Conservation (phyloP, 2,888 invertebrate species). For the Smittia sp. region DNA sequence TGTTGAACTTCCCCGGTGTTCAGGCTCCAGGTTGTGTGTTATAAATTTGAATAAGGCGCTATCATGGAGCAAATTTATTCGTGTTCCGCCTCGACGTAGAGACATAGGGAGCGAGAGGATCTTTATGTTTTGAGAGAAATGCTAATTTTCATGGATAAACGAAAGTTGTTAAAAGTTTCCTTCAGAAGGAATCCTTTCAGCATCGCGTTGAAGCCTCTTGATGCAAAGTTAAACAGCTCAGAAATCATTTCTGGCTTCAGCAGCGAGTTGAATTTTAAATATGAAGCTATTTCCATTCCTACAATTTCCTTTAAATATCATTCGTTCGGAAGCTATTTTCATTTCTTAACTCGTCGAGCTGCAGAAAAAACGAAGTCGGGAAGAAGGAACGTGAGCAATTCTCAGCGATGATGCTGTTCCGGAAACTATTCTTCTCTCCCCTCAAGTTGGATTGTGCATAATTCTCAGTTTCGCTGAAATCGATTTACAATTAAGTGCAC, state of each 20-base stretch:
- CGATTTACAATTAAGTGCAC: slow-evolving; percentile 39
- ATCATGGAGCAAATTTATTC: slow-evolving; percentile 29
- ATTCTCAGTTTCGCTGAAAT: not conserved
- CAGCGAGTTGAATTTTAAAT: not conserved
- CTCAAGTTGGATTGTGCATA: slow-evolving; percentile 4
- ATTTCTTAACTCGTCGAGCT: not conserved
- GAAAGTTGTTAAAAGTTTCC: not conserved
- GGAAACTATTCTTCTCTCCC: not conserved
- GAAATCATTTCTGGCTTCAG: not conserved
- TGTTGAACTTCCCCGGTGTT: not conserved
- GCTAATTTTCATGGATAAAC: not conserved
- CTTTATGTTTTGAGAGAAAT: not conserved
- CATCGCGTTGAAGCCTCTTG: not conserved
- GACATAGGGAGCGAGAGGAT: not conserved
- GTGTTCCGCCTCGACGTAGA: slow-evolving; percentile 6
- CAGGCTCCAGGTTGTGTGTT: not conserved
- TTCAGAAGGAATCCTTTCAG: not conserved
- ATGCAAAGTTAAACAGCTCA: not conserved
- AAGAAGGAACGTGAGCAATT: not conserved
- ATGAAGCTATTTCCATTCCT: not conserved
- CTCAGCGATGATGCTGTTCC: slow-evolving; percentile 13
- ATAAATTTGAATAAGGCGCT: slow-evolving; percentile 1
- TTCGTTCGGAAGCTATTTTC: not conserved
- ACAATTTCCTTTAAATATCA: not conserved
- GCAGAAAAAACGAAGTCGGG: not conserved